phyloP scores from a whole-genome alignment of 1,140 invertebrate species.

The Bradysia coprophila region DNA sequence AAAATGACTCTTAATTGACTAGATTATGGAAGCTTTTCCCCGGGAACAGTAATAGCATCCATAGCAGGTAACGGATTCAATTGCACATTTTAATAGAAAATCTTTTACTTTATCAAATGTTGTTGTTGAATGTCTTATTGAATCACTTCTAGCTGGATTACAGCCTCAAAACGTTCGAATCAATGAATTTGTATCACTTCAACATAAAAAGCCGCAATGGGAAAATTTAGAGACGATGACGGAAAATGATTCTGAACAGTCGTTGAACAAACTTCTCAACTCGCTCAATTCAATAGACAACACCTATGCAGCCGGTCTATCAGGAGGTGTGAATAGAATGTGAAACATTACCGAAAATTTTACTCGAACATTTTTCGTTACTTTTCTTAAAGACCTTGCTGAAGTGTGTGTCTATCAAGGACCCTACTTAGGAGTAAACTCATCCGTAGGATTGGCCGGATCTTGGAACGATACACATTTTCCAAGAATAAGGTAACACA shows the following conservation, averaged over 20 bases:
- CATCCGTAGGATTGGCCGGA: slow-evolving; percentile 30
- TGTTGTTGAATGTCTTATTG: too few species aligned
- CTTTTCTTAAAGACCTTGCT: too few species aligned
- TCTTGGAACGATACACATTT: slow-evolving; percentile 42
- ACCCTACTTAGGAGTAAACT: slow-evolving; percentile 19
- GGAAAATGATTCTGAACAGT: neutral
- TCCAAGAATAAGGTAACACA: slow-evolving; percentile 31
- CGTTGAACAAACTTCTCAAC: neutral
- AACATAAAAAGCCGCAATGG: neutral
- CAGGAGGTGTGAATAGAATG: too few species aligned
- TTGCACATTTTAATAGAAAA: too few species aligned
- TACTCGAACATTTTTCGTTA: too few species aligned
- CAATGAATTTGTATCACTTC: slow-evolving; percentile 6
- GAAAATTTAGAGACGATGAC: slow-evolving; percentile 1
- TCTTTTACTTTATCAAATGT: too few species aligned
- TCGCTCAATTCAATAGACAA: slow-evolving; percentile 3
- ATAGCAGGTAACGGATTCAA: too few species aligned
- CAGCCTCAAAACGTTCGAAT: slow-evolving; percentile 30
- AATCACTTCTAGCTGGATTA: slow-evolving; percentile 27
- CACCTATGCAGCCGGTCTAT: neutral
- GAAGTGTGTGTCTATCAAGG: slow-evolving; percentile 41
- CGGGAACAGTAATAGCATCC: slow-evolving; percentile 32
- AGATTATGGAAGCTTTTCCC: slow-evolving; percentile 29
- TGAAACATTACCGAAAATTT: too few species aligned
- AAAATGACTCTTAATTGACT: neutral